Conservation (phyloP, 2,888 invertebrate genomes). For the Eumacrocentrus americanus region DNA sequence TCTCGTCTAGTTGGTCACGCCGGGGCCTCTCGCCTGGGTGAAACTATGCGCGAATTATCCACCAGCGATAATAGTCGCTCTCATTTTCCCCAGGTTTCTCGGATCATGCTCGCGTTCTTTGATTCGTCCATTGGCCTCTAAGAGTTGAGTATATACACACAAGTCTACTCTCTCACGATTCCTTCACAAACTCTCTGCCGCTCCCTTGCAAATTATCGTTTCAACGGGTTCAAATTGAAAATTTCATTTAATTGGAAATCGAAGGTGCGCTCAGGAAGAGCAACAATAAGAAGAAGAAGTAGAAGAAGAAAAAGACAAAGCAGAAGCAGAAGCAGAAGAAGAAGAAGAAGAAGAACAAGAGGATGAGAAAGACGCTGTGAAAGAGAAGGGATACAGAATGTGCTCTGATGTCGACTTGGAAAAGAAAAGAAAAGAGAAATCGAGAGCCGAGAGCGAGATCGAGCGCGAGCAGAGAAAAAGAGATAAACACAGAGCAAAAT, state of each 20-base stretch:
- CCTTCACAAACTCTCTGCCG: no score
- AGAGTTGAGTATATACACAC: no score
- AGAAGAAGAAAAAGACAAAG: neutral
- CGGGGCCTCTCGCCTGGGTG: conserved; percentile 17
- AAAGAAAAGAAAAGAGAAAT: conserved; percentile 46
- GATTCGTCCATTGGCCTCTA: conserved; percentile 11
- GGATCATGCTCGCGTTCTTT: neutral
- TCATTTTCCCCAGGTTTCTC: conserved; percentile 14
- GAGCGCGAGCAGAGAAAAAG: conserved; percentile 27
- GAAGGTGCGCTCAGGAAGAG: neutral
- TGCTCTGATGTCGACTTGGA: conserved; percentile 7
- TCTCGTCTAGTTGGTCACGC: conserved; percentile 29
- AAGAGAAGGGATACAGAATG: neutral
- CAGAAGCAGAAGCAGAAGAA: neutral
- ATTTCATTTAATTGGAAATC: conserved; percentile 9
- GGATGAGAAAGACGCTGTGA: neutral
- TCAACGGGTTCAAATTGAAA: no score
- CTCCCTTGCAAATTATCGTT: no score
- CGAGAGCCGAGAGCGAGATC: conserved; percentile 45
- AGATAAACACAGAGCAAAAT: neutral
- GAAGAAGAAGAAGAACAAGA: neutral
- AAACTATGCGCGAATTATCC: conserved; percentile 28
- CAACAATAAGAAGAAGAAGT: neutral
- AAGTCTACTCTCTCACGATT: no score
- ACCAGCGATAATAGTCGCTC: conserved; percentile 22